Evolutionary conservation across 2,113 vertebrate genomes (phyloP), one percentile per base, ranked within the genome.

Genomic region (Suricata suricatta): DNA sequence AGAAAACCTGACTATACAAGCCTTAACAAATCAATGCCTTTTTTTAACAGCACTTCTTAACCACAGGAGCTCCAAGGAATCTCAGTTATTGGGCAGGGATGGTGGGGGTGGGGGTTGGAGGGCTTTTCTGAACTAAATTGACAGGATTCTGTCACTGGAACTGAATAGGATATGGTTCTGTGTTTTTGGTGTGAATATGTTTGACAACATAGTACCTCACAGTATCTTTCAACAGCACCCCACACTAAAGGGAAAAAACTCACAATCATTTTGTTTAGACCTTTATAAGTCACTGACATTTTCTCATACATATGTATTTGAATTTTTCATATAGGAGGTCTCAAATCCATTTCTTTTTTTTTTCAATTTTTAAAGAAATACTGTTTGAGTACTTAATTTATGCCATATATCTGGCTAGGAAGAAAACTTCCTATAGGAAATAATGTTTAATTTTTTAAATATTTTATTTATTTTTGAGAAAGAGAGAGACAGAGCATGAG

Each of bases 21-120:
- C 79, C 21, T 60, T 87, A 77, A 38, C 85, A 93, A 97, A 96
- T 96, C 50, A 93, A 50, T 60, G 50, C 27, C 19, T 92, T 81
- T 77, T 41, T 41, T 41, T 41, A 41, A 47, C 13, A 88, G 41
- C 81, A 15, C 80, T 33, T 35, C 10, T 41, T 90, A 96, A 52
- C 57, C 29, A 76, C 31, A 84, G 35, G 57, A 68, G 27, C 60
- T 95, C 66, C 83, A 41, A 21, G 87, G 25, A 88, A 83, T 91
- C n/a, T 66, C 19, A 63, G 25, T 76, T 81, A 71, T 25, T 79
- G 60, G 9, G 21, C 21, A 23, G 2, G 54, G 54, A 2, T 57
- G 19, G 54, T 0, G 7, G 57, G 57, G 8, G 19, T 54, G 52
- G 7, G 16, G 57, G 21, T 19, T 91, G 21, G 19, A 66, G 90